Base-by-base conservation (phyloP, 1,140 invertebrate genomes). In the Plectus sambesii region DNA sequence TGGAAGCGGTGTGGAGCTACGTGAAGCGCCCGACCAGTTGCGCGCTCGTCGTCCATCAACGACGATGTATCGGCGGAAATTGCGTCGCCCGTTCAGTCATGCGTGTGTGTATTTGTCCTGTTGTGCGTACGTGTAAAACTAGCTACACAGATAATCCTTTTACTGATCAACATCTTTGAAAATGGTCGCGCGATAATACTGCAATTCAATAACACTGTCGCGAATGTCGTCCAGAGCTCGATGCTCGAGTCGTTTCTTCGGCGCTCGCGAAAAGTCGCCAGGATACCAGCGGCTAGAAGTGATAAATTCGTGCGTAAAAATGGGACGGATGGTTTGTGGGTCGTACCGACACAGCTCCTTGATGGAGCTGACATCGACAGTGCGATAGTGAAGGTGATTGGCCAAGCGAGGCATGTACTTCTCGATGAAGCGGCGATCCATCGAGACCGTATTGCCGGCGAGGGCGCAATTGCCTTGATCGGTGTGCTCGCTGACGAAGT, bases 361-460 rank as follows among this genome's bases (percentile, higher is more conserved):
- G 1, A 94, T 72, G 2, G 82, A 79, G 26, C 82, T 86, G 3
- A 93, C 87, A 78, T 97, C 90, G 42, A 96, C 81, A 20, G 87
- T 82, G 62, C 89, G 78, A 72, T 96, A 93, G 71, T 94, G 87
- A 46, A 94, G 73, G 70, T 88, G 84, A 8, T 80, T 62, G 62
- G 83, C 65, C 12, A 88, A 65, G 29, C 56, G 70, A 0, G 84
- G 83, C 80, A 87, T 83, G 58, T 81, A 79, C 70, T 82, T 82
- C 1, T 62, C 53, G 26, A 90, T 53, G 71, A 89, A 90, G 9
- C 81, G 43, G 53, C 82, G 73, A 69, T 97, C 89, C 74, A 82
- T 81, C 60, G 85, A 83, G 5, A 94, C 77, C 44, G 83, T 82
- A 73, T 90, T 97, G 0, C 90, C 90, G 45, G 82, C 87, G 20